Percentiles rank a stretch among this genome's conserved stretches.
Conservation (phyloP, 2,113 vertebrate genomes). For the Psilopsiagon aymara region DNA sequence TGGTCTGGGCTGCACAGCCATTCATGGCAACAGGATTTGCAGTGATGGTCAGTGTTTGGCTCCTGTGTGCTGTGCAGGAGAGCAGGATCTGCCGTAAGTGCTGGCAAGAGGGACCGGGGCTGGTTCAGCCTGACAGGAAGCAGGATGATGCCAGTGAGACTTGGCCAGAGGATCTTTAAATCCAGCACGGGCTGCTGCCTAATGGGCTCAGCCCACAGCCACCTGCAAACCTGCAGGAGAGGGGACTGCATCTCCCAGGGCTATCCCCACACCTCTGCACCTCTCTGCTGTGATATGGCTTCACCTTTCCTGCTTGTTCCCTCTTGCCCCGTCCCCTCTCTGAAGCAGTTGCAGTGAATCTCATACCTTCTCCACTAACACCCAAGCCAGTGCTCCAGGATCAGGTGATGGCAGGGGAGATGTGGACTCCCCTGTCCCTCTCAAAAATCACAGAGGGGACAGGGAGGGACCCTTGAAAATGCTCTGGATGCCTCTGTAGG, state of each 20-base stretch:
- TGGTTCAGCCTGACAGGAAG: background rate
- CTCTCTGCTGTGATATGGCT: background rate
- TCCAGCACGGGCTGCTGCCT: background rate
- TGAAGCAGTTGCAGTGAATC: background rate
- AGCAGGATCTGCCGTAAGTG: background rate
- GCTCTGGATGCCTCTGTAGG: background rate
- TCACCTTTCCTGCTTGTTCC: background rate
- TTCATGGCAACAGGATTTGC: background rate
- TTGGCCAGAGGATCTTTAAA: background rate
- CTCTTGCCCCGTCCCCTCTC: accelerated
- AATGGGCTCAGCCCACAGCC: background rate
- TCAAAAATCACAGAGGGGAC: background rate
- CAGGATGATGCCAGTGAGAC: background rate
- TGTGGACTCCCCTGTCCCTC: background rate
- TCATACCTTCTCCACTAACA: background rate
- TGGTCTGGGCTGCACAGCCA: background rate
- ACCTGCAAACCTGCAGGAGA: background rate
- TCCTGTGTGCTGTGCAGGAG: background rate
- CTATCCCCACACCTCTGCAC: background rate
- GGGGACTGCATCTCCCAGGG: background rate
- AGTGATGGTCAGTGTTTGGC: background rate
- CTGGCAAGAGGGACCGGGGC: background rate
- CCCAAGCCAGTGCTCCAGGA: background rate
- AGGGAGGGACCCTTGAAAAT: background rate
- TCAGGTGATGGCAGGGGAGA: background rate